These are phyloP conservation scores for Rhagonycha lutea DNA, from an alignment of 2,888 invertebrate genomes.

Conservation along the genomic window DNA sequence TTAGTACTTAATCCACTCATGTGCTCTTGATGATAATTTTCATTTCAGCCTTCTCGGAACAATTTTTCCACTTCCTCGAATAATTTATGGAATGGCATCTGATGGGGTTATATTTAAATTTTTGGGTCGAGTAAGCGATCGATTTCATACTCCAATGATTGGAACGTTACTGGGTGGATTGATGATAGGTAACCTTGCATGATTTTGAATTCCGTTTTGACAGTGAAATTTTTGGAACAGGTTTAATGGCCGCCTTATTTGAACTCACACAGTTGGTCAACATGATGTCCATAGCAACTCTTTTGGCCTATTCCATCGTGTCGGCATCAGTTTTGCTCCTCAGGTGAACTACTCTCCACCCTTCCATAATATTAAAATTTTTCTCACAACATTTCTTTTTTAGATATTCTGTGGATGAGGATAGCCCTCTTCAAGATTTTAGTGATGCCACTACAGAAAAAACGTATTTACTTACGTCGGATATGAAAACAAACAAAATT, in stretches of 20 bases:
- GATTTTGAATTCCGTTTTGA: neutral
- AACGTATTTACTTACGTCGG: neutral
- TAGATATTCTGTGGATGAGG: neutral
- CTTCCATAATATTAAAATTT: neutral
- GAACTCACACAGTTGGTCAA: conserved; percentile 72
- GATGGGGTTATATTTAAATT: conserved; percentile 82
- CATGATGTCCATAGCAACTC: conserved; percentile 79
- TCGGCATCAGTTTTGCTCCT: conserved; percentile 74
- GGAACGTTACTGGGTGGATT: conserved; percentile 78
- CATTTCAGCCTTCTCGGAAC: conserved; percentile 74
- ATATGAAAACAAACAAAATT: neutral
- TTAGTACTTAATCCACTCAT: conserved; percentile 44
- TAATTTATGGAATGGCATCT: conserved; percentile 86
- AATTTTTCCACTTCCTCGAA: conserved; percentile 84
- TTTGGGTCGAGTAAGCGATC: conserved; percentile 72
- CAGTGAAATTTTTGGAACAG: neutral
- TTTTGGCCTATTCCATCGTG: conserved; percentile 76
- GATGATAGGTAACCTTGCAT: conserved; percentile 63
- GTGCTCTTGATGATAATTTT: neutral
- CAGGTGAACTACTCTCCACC: conserved; percentile 57
- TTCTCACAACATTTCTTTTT: neutral
- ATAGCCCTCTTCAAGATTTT: neutral
- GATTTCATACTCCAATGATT: conserved; percentile 77
- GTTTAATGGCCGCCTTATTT: conserved; percentile 68
- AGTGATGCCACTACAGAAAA: neutral